A percentile compares a stretch with the other conserved stretches of the same genome.
These are phyloP conservation scores for Melipona bicolor DNA, from an alignment of 2,888 invertebrate genomes.

Conservation along the genomic window DNA sequence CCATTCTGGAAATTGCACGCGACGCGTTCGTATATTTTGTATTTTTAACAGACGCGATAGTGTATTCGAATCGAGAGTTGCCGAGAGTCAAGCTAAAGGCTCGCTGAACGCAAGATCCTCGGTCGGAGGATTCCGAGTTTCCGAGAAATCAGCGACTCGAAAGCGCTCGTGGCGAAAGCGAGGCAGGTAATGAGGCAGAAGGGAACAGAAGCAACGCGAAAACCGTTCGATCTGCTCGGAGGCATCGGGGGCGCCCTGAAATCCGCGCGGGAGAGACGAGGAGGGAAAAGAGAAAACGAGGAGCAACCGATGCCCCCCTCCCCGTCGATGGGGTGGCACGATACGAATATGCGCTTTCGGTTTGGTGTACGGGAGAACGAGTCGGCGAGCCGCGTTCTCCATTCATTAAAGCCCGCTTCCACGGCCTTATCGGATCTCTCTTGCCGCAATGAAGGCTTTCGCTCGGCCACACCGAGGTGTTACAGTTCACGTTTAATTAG, in stretches of 20 bases:
- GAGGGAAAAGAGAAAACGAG: not conserved
- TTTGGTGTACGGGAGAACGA: constrained; percentile 36
- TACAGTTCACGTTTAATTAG: constrained; percentile 83
- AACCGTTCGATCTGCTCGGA: constrained; percentile 58
- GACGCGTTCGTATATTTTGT: too few species aligned
- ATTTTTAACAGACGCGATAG: too few species aligned
- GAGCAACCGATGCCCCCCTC: constrained; percentile 23
- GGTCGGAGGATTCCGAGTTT: not conserved
- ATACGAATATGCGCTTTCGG: constrained; percentile 65
- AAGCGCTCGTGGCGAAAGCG: not conserved
- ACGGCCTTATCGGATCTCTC: constrained; percentile 77
- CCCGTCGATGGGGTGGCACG: constrained; percentile 59
- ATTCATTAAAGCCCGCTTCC: constrained; percentile 71
- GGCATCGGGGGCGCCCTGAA: constrained; percentile 34
- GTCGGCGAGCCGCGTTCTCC: constrained; percentile 60
- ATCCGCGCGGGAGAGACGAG: constrained; percentile 22
- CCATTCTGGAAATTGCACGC: not conserved
- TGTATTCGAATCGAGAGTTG: too few species aligned
- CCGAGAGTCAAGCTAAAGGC: not conserved
- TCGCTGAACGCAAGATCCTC: too few species aligned
- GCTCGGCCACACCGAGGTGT: constrained; percentile 77
- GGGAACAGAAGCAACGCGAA: constrained; percentile 40
- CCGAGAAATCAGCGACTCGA: constrained; percentile 33
- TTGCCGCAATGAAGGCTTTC: constrained; percentile 73
- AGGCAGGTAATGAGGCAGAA: constrained; percentile 54